Base-by-base conservation (phyloP, 2,113 vertebrate genomes). In the Mesocricetus auratus region DNA sequence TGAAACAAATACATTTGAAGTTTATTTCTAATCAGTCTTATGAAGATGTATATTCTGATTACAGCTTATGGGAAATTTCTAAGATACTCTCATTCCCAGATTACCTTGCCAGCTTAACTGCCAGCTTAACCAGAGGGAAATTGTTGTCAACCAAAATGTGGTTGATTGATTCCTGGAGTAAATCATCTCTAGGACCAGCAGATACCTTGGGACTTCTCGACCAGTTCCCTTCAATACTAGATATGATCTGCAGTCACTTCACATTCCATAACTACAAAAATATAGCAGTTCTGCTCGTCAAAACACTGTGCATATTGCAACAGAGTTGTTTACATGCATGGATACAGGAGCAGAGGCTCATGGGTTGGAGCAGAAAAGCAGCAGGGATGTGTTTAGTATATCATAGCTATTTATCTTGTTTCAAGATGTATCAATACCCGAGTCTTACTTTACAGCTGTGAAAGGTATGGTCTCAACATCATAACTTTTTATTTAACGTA, bases 401-500 rank as follows among this genome's bases (percentile, higher is more conserved):
- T n/a, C 53, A 7, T 10, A 16, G n/a, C 11, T 42, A 58, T n/a
- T 64, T 89, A 31, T 78, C 47, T 94, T 90, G n/a, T 31, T 94
- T 95, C 73, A 86, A 94, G 33, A 74, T 58, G 39, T 39, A 71
- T 66, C 91, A 83, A 75, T 90, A 69, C 11, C 56, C 50, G 9
- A 10, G n/a, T 60, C 17, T 31, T 89, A 21, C 7, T 91, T 95
- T 62, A 83, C 7, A 93, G 50, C 24, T 36, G 15, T 50, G 22
- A 78, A 86, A 60, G 60, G 2, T 45, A 91, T 4, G 10, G 68
- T 36, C 73, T 96, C 78, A 94, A n/a, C 15, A 69, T 36, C 19
- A 2, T 78, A 62, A 93, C 22, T 3, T 86, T 93, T 94, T 74
- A 90, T 50, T 56, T 96, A 77, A 94, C 56, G 17, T 58, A 62